Base-by-base conservation (phyloP, 1,140 invertebrate species). In the Drosophila ercepeae region DNA sequence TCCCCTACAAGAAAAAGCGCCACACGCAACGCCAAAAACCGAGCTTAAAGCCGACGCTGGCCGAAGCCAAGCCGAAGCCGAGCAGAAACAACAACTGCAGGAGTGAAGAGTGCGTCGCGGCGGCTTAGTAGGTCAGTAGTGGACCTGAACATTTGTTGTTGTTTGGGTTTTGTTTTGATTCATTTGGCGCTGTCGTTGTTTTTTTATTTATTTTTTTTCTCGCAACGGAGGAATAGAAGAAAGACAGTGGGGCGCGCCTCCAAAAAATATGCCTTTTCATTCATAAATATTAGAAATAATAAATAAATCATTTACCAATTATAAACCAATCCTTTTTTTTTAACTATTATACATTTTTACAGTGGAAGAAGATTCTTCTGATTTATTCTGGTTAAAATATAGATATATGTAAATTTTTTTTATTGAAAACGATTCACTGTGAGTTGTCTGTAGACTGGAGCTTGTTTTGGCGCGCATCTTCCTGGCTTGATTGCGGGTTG, bases 91-190 rank as follows among this genome's bases (percentile, higher is more conserved):
- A 46, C 16, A 21, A 52, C 16, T 11, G 71, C 36, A 51, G 70
- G 58, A 48, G 60, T 48, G 70, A 23, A 44, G 52, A 60, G 67
- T 63, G 81, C 57, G 63, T 67, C 63, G 63, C 60, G 75, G 34
- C 69, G 65, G 69, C 64, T 89, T 90, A 90, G 88, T 90, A 89
- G 88, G 88, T 90, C 88, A 90, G 88, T 90, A 84, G 88, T 90
- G 88, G 88, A 77, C 75, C 73, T 74, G 48, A 63, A 45, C 44
- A 58, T 75, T 64, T 75, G 61, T 82, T 88, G 83, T 60, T 65
- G 65, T 64, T 71, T 42, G 48, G 63, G 44, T 67, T 75, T 75
- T 75, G 64, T 77, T 77, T 77, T 75, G 72, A 75, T 69, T 77
- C 73, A 77, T 77, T 58, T 88, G 72, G 44, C 44, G 65, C 46